phyloP scores from a whole-genome alignment of 2,888 invertebrate genomes.

The Hypena proboscidalis region DNA sequence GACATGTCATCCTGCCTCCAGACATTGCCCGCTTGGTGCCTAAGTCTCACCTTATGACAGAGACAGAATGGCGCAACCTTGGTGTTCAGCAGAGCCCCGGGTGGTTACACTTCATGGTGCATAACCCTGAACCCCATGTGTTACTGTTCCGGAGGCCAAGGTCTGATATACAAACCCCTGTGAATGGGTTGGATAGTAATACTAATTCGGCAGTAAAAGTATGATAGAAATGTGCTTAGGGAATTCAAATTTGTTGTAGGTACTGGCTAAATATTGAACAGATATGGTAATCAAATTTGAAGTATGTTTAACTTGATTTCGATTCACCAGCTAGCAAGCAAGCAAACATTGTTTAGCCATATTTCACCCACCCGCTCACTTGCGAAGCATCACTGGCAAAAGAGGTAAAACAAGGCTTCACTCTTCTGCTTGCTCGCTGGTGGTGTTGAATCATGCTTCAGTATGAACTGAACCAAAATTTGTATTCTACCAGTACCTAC shows the following conservation, averaged over 20 bases:
- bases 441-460: no score
- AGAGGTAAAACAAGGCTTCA: no score
- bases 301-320: no score
- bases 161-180: constrained; percentile 57
- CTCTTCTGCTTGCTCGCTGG: no score
- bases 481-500: constrained; percentile 18
- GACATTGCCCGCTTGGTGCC: constrained; percentile 95
- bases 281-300: constrained; percentile 7
- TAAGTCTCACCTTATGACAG: constrained; percentile 95
- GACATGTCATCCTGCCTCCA: constrained; percentile 95
- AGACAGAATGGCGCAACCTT: constrained; percentile 97
- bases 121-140: constrained; percentile 96
- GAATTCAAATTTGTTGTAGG: constrained; percentile 17
- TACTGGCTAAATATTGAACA: constrained; percentile 15
- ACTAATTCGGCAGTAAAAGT: constrained; percentile 65
- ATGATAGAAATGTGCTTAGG: constrained; percentile 43
- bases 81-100: constrained; percentile 97
- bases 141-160: constrained; percentile 90
- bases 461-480: no score
- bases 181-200: constrained; percentile 65
- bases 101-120: constrained; percentile 94
- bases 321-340: no score
- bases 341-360: no score
- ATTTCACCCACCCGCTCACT: no score
- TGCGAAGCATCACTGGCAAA: no score